Conservation (phyloP, 2,888 invertebrate species). For the Auanema sp. region DNA sequence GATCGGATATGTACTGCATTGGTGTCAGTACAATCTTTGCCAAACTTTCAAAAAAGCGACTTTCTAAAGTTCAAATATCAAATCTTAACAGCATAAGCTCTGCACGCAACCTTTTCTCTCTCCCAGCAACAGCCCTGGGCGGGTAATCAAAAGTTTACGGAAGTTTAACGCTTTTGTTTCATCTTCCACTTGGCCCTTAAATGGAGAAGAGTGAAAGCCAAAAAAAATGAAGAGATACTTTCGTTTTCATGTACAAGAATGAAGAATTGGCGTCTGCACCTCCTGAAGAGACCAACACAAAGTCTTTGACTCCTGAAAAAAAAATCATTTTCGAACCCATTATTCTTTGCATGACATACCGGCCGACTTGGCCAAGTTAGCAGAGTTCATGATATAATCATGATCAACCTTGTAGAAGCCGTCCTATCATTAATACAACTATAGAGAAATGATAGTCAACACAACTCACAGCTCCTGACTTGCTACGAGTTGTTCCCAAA, state of each 20-base stretch:
- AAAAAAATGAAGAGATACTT: slow-evolving; percentile 59
- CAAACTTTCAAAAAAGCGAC: slow-evolving; percentile 27
- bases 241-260: slow-evolving; percentile 67
- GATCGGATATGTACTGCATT: slow-evolving; percentile 25
- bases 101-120: slow-evolving; percentile 11
- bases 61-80: slow-evolving; percentile 16
- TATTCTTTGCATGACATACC: slow-evolving; percentile 22
- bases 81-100: background rate
- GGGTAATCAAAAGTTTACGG: slow-evolving; percentile 38
- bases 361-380: slow-evolving; percentile 66
- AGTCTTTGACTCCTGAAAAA: slow-evolving; percentile 65
- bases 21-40: slow-evolving; percentile 28
- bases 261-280: slow-evolving; percentile 68
- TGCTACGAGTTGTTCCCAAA: slow-evolving; percentile 68
- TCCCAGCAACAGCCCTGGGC: slow-evolving; percentile 40
- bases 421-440: slow-evolving; percentile 53
- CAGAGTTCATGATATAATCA: slow-evolving; percentile 68
- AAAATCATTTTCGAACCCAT: background rate
- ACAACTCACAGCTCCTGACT: slow-evolving; percentile 66
- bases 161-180: slow-evolving; percentile 40
- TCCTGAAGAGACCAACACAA: slow-evolving; percentile 67
- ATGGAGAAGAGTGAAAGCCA: background rate
- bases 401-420: slow-evolving; percentile 69
- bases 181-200: slow-evolving; percentile 38
- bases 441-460: background rate